A percentile compares a stretch with the other conserved stretches of the same genome.
These are phyloP conservation scores for Coryphaenoides rupestris DNA, from an alignment of 2,113 vertebrate genomes.

Conservation along the genomic window DNA sequence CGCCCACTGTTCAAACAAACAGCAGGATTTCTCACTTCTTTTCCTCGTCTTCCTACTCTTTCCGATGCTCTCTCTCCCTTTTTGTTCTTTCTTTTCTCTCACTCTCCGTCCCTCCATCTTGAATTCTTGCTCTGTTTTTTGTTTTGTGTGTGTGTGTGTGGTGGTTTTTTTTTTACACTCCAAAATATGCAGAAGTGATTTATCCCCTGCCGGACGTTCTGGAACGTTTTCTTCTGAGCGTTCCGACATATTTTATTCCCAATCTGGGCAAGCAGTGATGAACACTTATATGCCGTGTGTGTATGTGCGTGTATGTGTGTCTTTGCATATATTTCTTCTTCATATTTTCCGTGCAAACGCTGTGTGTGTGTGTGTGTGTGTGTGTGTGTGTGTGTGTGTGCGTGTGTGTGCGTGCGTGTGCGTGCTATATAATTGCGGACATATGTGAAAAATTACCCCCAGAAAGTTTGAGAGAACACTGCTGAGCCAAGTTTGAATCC, in stretches of 20 bases:
- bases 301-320: slow-evolving; percentile 4
- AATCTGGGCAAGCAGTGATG: slow-evolving; percentile 39
- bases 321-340: too few species aligned
- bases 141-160: not conserved
- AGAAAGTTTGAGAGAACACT: slow-evolving; percentile 49
- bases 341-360: too few species aligned
- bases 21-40: slow-evolving; percentile 25
- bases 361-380: slow-evolving; percentile 29
- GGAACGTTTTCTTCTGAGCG: slow-evolving; percentile 11
- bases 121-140: not conserved
- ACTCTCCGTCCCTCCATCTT: slow-evolving; percentile 8
- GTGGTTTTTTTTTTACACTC: not conserved
- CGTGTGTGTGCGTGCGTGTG: not conserved
- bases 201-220: not conserved
- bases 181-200: not conserved
- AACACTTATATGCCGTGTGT: slow-evolving; percentile 53
- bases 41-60: slow-evolving; percentile 14
- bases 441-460: slow-evolving; percentile 49
- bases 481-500: slow-evolving; percentile 40
- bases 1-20: slow-evolving; percentile 54
- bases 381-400: slow-evolving; percentile 4
- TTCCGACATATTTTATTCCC: slow-evolving; percentile 35
- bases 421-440: slow-evolving; percentile 41
- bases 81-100: slow-evolving; percentile 7
- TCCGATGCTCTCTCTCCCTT: slow-evolving; percentile 1